Base-by-base conservation (phyloP, 2,888 invertebrate species). In the Podabrus alpinus region DNA sequence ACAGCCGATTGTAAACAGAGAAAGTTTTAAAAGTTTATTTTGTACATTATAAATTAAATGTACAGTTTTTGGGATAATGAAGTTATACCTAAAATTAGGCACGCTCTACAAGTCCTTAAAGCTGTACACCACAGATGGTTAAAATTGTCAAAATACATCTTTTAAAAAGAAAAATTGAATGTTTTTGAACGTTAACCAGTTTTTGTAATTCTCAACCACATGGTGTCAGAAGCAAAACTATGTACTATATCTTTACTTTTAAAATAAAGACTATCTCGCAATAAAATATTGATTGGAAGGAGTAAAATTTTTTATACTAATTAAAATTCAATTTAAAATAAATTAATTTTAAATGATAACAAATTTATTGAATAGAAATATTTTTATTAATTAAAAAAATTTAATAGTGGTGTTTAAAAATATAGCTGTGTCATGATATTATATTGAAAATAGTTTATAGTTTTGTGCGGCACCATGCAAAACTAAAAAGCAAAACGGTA, bases 401-500 rank as follows among this genome's bases (percentile, higher is more conserved):
- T 45, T 45, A 45, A 45, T 45, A n/a, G 45, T n/a, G n/a, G 45
- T 45, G 45, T n/a, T 45, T 45, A 45, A 45, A 45, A 45, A 45
- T 45, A 9, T 45, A 45, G 45, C 45, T 45, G 45, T 45, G 45
- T 45, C 45, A 45, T n/a, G 45, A 45, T 45, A 45, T 45, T 45
- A 45, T 45, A 45, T 45, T 45, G 45, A 45, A 45, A 45, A 45
- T 45, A 45, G 45, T 45, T 45, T 45, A 45, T 45, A 45, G 45
- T 45, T 45, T 45, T 45, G 45, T 45, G 45, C 45, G 45, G 45
- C 45, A 45, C 45, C 45, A 45, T 45, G 45, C 45, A 45, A 45
- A 45, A 45, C 45, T 45, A 64, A 64, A 64, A 64, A 21, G 17
- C n/a, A 83, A 80, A 81, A 86, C 86, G 83, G 86, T 86, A 85